These are phyloP conservation scores for Tanytarsus gracilentus DNA, from an alignment of 2,888 invertebrate genomes.

Conservation along the genomic window DNA sequence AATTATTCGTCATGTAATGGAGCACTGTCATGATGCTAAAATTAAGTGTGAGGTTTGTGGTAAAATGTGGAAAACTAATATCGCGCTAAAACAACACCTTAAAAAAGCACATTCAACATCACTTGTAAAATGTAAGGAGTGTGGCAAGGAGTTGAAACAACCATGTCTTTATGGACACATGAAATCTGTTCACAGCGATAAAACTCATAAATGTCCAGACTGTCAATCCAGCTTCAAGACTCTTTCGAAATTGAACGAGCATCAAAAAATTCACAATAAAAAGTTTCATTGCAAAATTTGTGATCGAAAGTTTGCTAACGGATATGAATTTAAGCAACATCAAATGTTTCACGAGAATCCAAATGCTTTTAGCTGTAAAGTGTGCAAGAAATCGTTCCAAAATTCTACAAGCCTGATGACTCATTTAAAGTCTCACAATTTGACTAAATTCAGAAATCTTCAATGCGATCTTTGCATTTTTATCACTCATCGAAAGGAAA, in stretches of 20 bases:
- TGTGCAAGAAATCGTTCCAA: neutral
- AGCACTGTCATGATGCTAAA: neutral
- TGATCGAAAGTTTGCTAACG: neutral
- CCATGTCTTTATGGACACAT: neutral
- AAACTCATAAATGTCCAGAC: neutral
- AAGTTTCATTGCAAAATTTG: neutral
- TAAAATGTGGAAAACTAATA: neutral
- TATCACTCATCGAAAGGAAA: neutral
- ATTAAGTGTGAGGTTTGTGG: neutral
- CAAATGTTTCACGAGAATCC: neutral
- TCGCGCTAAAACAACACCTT: neutral
- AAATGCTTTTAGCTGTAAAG: neutral
- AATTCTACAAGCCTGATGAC: neutral
- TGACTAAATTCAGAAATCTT: neutral
- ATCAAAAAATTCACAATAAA: neutral
- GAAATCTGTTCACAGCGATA: neutral
- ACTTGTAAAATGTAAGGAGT: neutral
- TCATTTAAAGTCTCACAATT: neutral
- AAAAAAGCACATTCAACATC: neutral
- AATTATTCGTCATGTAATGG: neutral
- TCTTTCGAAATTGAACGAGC: neutral
- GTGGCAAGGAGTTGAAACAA: neutral
- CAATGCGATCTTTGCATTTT: neutral
- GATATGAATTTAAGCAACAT: neutral
- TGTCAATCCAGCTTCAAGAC: neutral